Evolutionary conservation across 2,888 invertebrate genomes (phyloP).

Genomic region (Tricholauxania praeusta): DNA sequence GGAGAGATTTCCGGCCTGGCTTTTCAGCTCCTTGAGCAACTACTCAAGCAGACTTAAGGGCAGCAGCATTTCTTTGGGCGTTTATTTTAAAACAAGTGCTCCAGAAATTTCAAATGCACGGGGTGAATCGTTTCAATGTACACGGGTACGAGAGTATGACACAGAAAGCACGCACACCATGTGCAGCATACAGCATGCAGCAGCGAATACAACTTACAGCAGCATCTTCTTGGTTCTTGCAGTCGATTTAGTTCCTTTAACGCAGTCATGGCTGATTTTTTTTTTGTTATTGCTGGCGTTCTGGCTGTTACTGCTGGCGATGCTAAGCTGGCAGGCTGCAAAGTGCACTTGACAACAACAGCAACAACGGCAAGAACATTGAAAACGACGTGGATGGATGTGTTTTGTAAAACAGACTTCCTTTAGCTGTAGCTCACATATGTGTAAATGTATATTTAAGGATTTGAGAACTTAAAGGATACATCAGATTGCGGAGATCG

Average conservation of each 20-base stretch:
- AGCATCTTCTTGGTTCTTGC: no score
- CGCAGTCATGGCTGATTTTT: not conserved
- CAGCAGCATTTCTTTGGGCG: conserved; percentile 13
- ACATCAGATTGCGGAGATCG: no score
- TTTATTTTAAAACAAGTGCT: conserved; percentile 31
- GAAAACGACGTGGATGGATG: not conserved
- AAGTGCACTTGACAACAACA: conserved; percentile 13
- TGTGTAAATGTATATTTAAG: no score
- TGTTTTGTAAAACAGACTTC: no score
- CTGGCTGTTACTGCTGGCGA: not conserved
- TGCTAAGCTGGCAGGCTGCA: not conserved
- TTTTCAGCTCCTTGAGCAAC: conserved; percentile 15
- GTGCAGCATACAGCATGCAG: not conserved
- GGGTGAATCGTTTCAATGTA: not conserved
- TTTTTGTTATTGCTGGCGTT: conserved; percentile 2
- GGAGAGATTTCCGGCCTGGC: conserved; percentile 5
- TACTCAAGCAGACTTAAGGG: conserved; percentile 15
- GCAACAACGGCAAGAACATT: not conserved
- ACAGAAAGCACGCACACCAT: not conserved
- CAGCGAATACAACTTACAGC: not conserved
- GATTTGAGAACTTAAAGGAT: no score
- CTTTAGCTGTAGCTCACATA: no score
- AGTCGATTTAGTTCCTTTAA: not conserved
- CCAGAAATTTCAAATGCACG: conserved; percentile 28
- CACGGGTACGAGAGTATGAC: not conserved